Percentiles rank a stretch among this genome's conserved stretches.
Evolutionary conservation across 2,797 vertebrate species (phyloP).

Genomic region (Tiaroga cobitis): DNA sequence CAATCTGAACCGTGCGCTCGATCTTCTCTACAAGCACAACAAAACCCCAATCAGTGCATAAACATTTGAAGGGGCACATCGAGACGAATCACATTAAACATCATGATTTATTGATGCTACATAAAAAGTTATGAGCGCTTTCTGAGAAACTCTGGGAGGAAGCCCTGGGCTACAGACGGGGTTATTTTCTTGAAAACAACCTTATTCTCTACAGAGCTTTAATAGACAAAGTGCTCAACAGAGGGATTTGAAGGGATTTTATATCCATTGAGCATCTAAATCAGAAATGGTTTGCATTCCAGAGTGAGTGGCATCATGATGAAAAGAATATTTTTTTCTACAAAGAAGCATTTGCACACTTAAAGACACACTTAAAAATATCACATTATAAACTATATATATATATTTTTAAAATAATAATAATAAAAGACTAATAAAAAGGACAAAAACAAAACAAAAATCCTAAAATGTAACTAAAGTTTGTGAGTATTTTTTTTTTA

Average conservation of each 20-base stretch:
- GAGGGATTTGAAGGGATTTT: slow-evolving; percentile 43
- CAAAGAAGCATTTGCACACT: neutral
- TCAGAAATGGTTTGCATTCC: slow-evolving; percentile 47
- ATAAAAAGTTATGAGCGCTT: slow-evolving; percentile 9
- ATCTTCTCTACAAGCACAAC: slow-evolving; percentile 86
- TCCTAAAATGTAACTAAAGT: neutral
- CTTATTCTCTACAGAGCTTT: slow-evolving; percentile 38
- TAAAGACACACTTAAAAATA: neutral
- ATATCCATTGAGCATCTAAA: slow-evolving; percentile 32
- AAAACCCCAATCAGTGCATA: neutral
- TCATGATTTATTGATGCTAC: neutral
- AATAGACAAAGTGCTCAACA: slow-evolving; percentile 37
- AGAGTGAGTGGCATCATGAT: neutral
- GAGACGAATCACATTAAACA: neutral
- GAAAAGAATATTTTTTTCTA: neutral
- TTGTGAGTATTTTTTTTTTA: no score
- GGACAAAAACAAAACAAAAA: no score
- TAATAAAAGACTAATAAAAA: no score
- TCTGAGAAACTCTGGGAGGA: slow-evolving; percentile 5
- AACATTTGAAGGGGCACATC: neutral
- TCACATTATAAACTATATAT: no score
- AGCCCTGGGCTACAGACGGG: slow-evolving; percentile 30
- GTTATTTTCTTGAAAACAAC: slow-evolving; percentile 38
- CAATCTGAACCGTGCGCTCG: slow-evolving; percentile 95
- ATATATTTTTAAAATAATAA: no score